Conservation (phyloP, 2,113 vertebrate species). For the Neolamprologus sp. region DNA sequence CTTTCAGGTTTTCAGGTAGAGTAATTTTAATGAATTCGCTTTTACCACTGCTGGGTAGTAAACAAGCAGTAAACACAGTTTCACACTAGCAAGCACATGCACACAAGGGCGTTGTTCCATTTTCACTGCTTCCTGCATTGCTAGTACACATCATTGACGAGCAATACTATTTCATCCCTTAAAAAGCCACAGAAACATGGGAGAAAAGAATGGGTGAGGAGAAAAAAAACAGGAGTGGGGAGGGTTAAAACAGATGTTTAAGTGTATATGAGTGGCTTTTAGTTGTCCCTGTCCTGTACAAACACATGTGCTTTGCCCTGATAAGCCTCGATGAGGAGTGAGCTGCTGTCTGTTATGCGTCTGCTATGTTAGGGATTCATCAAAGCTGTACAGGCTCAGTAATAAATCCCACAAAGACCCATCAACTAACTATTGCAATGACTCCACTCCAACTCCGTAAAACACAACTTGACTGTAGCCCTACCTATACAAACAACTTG, state of each 20-base stretch:
- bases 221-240: background rate
- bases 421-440: background rate
- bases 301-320: conserved; percentile 62
- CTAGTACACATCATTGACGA: background rate
- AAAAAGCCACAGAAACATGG: conserved; percentile 25
- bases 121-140: background rate
- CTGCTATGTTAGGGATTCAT: conserved; percentile 45
- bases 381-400: conserved; percentile 42
- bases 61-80: conserved; percentile 34
- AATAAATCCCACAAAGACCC: conserved; percentile 30
- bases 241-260: conserved; percentile 37
- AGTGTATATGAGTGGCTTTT: conserved; percentile 44
- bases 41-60: conserved; percentile 13
- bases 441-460: background rate
- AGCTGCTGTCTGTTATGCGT: conserved; percentile 56
- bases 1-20: conserved; percentile 21
- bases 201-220: background rate
- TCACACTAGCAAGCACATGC: background rate
- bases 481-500: background rate
- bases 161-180: conserved; percentile 13
- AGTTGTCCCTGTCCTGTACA: conserved; percentile 21
- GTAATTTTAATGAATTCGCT: conserved; percentile 22
- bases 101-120: conserved; percentile 5
- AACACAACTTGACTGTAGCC: background rate
- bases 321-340: conserved; percentile 55